These are phyloP conservation scores for Agonopterix arenella DNA, from an alignment of 2,888 invertebrate species.

Conservation along the genomic window DNA sequence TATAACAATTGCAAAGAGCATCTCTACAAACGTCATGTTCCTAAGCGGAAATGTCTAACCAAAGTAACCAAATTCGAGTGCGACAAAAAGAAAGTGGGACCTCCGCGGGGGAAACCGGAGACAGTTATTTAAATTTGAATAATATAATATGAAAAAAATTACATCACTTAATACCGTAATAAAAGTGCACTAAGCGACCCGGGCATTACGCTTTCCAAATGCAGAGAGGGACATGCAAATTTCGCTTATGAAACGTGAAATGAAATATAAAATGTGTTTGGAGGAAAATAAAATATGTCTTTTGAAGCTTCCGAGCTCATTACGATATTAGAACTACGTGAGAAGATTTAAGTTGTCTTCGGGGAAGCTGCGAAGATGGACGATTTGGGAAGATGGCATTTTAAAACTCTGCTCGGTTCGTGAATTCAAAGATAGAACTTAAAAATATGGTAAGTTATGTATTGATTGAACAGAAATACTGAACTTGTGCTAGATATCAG, in stretches of 20 bases:
- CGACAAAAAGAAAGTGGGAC: slow-evolving; percentile 67
- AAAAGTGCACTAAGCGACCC: slow-evolving; percentile 77
- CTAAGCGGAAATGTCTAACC: slow-evolving; percentile 56
- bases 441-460: no score
- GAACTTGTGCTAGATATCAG: not conserved
- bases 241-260: slow-evolving; percentile 74
- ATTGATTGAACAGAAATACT: no score
- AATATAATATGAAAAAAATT: slow-evolving; percentile 79
- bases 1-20: slow-evolving; percentile 2
- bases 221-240: slow-evolving; percentile 69
- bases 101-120: slow-evolving; percentile 70
- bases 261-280: slow-evolving; percentile 73
- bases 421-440: no score
- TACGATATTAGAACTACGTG: slow-evolving; percentile 71
- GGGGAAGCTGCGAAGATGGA: slow-evolving; percentile 31
- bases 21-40: slow-evolving; percentile 35
- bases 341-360: slow-evolving; percentile 60
- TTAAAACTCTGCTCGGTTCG: no score
- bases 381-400: slow-evolving; percentile 4
- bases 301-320: slow-evolving; percentile 62
- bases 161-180: slow-evolving; percentile 78
- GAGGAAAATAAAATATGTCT: slow-evolving; percentile 71
- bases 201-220: slow-evolving; percentile 71
- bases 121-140: slow-evolving; percentile 80
- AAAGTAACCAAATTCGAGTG: slow-evolving; percentile 68